Percentiles rank a stretch among this genome's conserved stretches.
These are phyloP conservation scores for Drosophila ananassae DNA, from an alignment of 1,140 invertebrate genomes.

Conservation along the genomic window DNA sequence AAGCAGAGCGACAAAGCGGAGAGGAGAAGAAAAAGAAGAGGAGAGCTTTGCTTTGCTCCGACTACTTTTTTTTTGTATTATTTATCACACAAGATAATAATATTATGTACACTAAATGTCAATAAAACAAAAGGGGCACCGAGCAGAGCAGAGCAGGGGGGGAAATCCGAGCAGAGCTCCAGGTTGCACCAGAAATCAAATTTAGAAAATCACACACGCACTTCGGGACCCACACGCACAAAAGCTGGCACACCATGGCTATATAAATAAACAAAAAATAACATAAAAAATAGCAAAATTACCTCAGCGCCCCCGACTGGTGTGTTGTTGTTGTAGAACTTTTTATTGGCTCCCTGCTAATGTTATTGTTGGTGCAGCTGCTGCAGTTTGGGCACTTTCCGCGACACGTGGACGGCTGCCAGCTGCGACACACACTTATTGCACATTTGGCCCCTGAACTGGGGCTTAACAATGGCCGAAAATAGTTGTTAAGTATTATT, in stretches of 20 bases:
- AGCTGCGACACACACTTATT: conserved; percentile 41
- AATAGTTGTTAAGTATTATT: conserved; percentile 39
- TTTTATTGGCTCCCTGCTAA: conserved; percentile 42
- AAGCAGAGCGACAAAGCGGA: conserved; percentile 55
- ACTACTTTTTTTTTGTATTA: neutral
- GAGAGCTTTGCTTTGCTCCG: conserved; percentile 33
- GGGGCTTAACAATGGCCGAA: conserved; percentile 4
- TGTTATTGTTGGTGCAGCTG: conserved; percentile 71
- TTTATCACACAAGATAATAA: conserved; percentile 10
- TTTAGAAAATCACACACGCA: conserved; percentile 53
- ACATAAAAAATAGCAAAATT: conserved; percentile 79
- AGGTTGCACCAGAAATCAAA: conserved; percentile 58
- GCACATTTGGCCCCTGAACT: conserved; percentile 36
- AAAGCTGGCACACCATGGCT: conserved; percentile 24
- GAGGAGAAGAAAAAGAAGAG: conserved; percentile 31
- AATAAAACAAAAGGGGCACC: conserved; percentile 25
- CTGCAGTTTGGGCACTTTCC: conserved; percentile 38
- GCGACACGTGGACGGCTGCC: conserved; percentile 31
- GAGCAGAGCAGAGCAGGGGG: neutral
- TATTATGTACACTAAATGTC: conserved; percentile 17
- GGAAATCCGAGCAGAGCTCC: conserved; percentile 38
- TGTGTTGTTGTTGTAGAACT: conserved; percentile 55
- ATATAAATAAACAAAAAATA: conserved; percentile 74
- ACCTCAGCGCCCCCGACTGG: conserved; percentile 62
- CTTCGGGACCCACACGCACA: conserved; percentile 25